Percentiles rank a stretch among this genome's conserved stretches.
Conservation (phyloP, 2,113 vertebrate genomes). For the Isurus oxyrinchus region DNA sequence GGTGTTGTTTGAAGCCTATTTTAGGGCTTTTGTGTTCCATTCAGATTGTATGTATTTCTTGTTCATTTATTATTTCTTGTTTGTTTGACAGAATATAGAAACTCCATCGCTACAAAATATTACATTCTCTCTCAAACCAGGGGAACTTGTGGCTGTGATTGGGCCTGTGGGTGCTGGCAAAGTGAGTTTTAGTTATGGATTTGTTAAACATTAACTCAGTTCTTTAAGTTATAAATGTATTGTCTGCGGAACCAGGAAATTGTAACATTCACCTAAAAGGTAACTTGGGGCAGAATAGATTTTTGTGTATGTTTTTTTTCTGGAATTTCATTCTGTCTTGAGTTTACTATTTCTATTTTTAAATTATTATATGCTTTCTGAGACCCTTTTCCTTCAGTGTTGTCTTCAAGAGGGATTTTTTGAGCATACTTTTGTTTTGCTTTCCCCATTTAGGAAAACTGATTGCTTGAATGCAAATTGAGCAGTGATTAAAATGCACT, state of each 20-base stretch:
- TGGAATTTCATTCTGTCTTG: not conserved
- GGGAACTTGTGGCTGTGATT: slow-evolving; percentile 78
- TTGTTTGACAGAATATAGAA: slow-evolving; percentile 59
- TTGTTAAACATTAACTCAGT: not conserved
- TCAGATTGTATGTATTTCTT: not conserved
- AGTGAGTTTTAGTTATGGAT: slow-evolving; percentile 54
- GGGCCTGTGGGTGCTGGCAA: slow-evolving; percentile 93
- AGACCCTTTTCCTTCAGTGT: not conserved
- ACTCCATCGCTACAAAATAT: slow-evolving; percentile 71
- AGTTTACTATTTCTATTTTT: not conserved
- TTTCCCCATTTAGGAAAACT: not conserved
- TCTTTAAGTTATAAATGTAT: not conserved
- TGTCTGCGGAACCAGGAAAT: not conserved
- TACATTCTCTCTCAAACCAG: slow-evolving; percentile 68
- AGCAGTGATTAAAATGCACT: not conserved
- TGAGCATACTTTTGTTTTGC: not conserved
- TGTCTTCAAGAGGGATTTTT: not conserved
- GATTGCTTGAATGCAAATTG: not conserved
- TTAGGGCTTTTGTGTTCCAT: not conserved
- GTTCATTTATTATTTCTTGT: slow-evolving; percentile 36
- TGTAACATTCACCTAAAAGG: not conserved
- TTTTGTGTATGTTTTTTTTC: not conserved
- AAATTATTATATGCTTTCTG: not conserved
- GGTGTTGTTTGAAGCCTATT: not conserved
- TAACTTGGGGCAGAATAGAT: not conserved